Evolutionary conservation across 2,797 vertebrate genomes (phyloP), one percentile per base, ranked within the genome.

Genomic region (Anguilla obscura): DNA sequence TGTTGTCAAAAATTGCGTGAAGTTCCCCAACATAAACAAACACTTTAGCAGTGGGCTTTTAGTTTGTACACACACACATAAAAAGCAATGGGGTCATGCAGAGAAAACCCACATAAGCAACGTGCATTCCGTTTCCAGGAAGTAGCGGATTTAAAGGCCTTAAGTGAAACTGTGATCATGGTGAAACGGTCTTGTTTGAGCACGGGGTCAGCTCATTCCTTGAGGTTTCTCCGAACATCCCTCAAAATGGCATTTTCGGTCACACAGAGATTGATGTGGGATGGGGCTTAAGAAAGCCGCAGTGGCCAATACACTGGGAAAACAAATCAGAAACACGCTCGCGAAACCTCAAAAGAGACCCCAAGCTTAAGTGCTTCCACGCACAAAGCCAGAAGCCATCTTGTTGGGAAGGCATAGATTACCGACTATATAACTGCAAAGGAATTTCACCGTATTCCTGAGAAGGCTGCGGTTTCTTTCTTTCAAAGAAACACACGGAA

Each of bases 141-240:
- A 74, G 33, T 36, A 36, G 12, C 14, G 14, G 79, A 45, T 82
- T 45, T 48, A 21, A 79, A 7, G 74, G 16, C 18, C 33, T 33
- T 40, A 79, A 36, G 33, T 33, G 14, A 14, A 79, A 36, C 14
- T 21, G 74, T 45, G 74, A 16, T 45, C 74, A 8, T 18, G 24
- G 10, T 48, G 79, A 82, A 24, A 18, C 24, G 14, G 74, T 48
- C 40, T 48, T 50, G 79, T 50, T 82, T 82, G 40, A 82, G 45
- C 40, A n/a, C n/a, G 79, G 21, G 45, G 45, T 82, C 79, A 45
- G 21, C 79, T 50, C 79, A 82, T 82, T 82, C 76, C 76, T 80
- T 21, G 14, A 36, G 33, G 40, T 80, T 80, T 45, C 27, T 40
- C 76, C 0, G 18, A 48, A 7, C 24, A 80, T 80, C 21, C 45